phyloP scores from a whole-genome alignment of 2,888 invertebrate species.

The Drosophila kuntzei region DNA sequence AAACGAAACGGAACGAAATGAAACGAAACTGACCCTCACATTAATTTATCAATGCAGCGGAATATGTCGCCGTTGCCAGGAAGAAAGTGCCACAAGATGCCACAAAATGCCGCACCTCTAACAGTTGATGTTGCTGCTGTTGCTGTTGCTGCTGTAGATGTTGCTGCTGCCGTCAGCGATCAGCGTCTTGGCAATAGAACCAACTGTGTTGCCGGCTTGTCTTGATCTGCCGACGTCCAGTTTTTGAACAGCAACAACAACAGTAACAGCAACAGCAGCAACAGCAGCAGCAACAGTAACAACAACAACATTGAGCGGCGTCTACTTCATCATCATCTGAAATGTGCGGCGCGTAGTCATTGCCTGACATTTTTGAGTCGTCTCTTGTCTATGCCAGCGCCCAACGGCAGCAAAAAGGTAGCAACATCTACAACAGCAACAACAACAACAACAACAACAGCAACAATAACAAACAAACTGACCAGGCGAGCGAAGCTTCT shows the following conservation, averaged over 20 bases:
- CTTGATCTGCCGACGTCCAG: slow-evolving; percentile 63
- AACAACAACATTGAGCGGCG: slow-evolving; percentile 32
- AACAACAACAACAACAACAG: slow-evolving; percentile 30
- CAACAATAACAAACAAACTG: slow-evolving; percentile 50
- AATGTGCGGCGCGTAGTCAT: slow-evolving; percentile 74
- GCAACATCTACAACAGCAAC: slow-evolving; percentile 42
- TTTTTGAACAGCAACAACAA: slow-evolving; percentile 8
- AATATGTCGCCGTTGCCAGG: slow-evolving; percentile 69
- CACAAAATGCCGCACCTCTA: slow-evolving; percentile 54
- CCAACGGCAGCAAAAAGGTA: slow-evolving; percentile 68
- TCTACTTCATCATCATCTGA: slow-evolving; percentile 80
- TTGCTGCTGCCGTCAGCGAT: slow-evolving; percentile 38
- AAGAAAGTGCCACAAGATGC: slow-evolving; percentile 57
- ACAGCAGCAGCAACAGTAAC: slow-evolving; percentile 2
- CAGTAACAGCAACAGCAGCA: not conserved
- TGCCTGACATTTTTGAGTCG: slow-evolving; percentile 75
- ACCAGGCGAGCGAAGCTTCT: slow-evolving; percentile 57
- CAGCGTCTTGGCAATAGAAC: slow-evolving; percentile 43
- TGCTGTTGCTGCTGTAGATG: slow-evolving; percentile 19
- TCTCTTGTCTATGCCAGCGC: slow-evolving; percentile 61
- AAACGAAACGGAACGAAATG: slow-evolving; percentile 60
- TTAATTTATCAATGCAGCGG: slow-evolving; percentile 76
- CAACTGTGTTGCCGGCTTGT: slow-evolving; percentile 52
- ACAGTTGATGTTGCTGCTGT: slow-evolving; percentile 42
- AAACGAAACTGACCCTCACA: slow-evolving; percentile 78